Evolutionary conservation across 64 coral and sea anemone genomes (phyloP), one percentile per base, ranked within the genome.

Genomic region (Pachyseris speciosa): DNA sequence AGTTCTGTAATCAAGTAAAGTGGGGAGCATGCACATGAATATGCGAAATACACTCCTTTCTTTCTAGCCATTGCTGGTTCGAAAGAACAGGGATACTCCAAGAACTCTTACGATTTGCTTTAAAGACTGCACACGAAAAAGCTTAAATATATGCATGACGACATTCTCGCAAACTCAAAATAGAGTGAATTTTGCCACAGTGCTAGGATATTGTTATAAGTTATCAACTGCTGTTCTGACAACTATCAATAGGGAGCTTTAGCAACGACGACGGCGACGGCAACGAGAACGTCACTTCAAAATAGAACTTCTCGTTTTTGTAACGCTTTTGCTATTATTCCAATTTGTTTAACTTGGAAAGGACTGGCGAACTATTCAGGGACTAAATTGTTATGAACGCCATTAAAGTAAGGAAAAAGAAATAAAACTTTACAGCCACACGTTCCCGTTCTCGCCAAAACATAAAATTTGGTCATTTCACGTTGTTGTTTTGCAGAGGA

Each of bases 101-200:
- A 27, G 27, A 57, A 13, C 19, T 57, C 13, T 57, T 57, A 4
- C 1, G 25, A 25, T 64, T 27, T 64, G n/a, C 7, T 28, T 24
- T 28, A 25, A 5, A 64, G 19, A 64, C 59, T 0, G 22, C 43
- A 45, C 4, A 45, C 43, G 22, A 3, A 51, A 51, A 44, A 51
- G 2, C 16, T 29, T 9, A 74, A 40, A 12, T n/a, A 17, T 40
- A n/a, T 22, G 15, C 69, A 40, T 43, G 69, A 38, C 16, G 41
- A 41, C 50, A 50, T 25, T 76, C 40, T 76, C 42, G 49, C 73
- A 48, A 76, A 76, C 73, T 76, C 27, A 76, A 50, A 76, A 42
- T 31, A 26, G 16, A 76, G 45, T 76, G 29, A 76, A 76, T 5
- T 27, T 25, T 27, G 27, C 20, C 73, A 76, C 26, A 10, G 44